Conservation (phyloP, 1,140 invertebrate genomes). For the Fopius arisanus region DNA sequence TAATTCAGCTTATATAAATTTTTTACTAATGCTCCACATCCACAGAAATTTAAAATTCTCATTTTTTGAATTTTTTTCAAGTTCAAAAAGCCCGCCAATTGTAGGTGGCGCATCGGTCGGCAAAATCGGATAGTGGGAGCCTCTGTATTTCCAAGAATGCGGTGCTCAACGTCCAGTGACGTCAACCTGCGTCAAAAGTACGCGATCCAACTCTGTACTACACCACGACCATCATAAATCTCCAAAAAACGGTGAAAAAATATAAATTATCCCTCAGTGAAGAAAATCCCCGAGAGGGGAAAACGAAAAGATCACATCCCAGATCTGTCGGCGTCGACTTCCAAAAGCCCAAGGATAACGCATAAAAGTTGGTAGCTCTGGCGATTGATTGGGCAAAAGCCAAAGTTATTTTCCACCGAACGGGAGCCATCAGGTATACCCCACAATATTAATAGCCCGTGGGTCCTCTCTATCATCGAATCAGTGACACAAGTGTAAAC, state of each 20-base stretch:
- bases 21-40: no score
- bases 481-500: background rate
- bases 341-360: no score
- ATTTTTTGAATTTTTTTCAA: background rate
- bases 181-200: constrained; percentile 34
- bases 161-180: constrained; percentile 39
- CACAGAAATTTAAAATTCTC: no score
- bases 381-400: background rate
- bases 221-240: background rate
- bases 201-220: background rate
- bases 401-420: background rate
- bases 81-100: background rate
- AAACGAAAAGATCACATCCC: background rate
- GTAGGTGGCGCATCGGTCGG: background rate
- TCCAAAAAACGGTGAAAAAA: background rate
- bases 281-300: background rate
- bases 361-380: constrained; percentile 7
- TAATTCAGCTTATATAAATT: no score
- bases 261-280: background rate
- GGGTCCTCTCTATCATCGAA: background rate
- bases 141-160: constrained; percentile 43
- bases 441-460: background rate
- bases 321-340: no score
- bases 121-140: background rate
- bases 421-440: background rate